A percentile compares a stretch with the other conserved stretches of the same genome.
These are phyloP conservation scores for Amphipoea lucens DNA, from an alignment of 2,888 invertebrate species.

Conservation along the genomic window DNA sequence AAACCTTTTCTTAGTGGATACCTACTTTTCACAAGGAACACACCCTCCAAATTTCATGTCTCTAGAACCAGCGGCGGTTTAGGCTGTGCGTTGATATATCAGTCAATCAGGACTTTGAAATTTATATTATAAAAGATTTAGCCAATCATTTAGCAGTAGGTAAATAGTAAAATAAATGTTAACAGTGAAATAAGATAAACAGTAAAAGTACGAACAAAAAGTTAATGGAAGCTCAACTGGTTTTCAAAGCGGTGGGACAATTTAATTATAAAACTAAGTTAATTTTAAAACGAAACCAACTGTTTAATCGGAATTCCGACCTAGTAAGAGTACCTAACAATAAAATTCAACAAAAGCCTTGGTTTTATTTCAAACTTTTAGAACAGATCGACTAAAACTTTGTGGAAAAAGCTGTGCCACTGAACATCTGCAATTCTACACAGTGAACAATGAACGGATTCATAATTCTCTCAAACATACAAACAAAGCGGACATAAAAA, in stretches of 20 bases:
- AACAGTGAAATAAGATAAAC: conserved; percentile 51
- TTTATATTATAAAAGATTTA: background rate
- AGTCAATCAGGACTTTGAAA: too few species aligned
- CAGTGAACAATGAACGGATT: conserved; percentile 25
- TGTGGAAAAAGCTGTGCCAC: conserved; percentile 19
- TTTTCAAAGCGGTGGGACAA: conserved; percentile 60
- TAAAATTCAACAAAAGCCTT: conserved; percentile 58
- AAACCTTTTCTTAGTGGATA: too few species aligned
- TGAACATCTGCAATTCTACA: conserved; percentile 30
- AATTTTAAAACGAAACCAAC: conserved; percentile 58
- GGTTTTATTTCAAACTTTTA: conserved; percentile 55
- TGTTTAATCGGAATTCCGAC: conserved; percentile 54
- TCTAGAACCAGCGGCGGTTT: too few species aligned
- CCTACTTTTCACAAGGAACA: too few species aligned
- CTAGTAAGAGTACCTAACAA: conserved; percentile 47
- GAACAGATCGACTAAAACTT: conserved; percentile 35
- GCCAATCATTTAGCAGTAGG: conserved; percentile 5
- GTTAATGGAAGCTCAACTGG: conserved; percentile 53
- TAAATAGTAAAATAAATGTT: conserved; percentile 47
- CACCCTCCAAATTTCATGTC: too few species aligned
- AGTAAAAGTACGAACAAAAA: conserved; percentile 53
- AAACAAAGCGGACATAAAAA: background rate
- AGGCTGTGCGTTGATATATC: too few species aligned
- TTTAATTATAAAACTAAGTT: conserved; percentile 64
- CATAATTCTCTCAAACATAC: background rate